These are phyloP conservation scores for Glaucopsyche alexis DNA, from an alignment of 2,888 invertebrate species.

Conservation along the genomic window DNA sequence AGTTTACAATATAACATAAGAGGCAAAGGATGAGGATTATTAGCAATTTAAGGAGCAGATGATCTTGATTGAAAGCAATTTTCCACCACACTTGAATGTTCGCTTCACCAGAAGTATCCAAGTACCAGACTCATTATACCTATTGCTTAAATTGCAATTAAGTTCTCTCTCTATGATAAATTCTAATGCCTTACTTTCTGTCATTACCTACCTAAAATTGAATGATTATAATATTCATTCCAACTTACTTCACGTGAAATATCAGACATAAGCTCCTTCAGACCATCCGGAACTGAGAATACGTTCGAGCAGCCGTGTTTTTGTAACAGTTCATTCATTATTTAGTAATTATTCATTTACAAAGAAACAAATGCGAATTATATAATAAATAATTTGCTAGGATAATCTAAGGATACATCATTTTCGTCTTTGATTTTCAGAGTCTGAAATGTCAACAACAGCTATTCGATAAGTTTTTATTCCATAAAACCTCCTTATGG, in stretches of 20 bases:
- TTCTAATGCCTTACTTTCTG: too few species aligned
- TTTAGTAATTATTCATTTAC: slow-evolving; percentile 3
- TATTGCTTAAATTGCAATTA: too few species aligned
- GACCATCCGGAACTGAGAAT: slow-evolving; percentile 82
- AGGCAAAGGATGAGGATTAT: background rate
- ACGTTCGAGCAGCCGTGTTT: slow-evolving; percentile 70
- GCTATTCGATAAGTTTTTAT: background rate
- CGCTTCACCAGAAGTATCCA: too few species aligned
- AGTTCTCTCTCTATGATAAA: too few species aligned
- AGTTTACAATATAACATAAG: background rate
- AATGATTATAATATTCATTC: too few species aligned
- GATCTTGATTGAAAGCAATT: too few species aligned
- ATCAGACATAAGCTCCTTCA: slow-evolving; percentile 86
- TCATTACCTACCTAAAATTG: too few species aligned
- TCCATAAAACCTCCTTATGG: background rate
- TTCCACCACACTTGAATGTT: too few species aligned
- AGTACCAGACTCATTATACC: too few species aligned
- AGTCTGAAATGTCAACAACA: background rate
- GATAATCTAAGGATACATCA: background rate
- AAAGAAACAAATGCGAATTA: background rate
- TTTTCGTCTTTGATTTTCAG: too few species aligned
- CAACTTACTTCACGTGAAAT: slow-evolving; percentile 83
- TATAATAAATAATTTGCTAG: background rate
- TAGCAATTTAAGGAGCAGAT: too few species aligned
- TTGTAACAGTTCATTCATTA: slow-evolving; percentile 69